phyloP scores from a whole-genome alignment of 1,140 invertebrate species.

The Drosophila quadrilineata region DNA sequence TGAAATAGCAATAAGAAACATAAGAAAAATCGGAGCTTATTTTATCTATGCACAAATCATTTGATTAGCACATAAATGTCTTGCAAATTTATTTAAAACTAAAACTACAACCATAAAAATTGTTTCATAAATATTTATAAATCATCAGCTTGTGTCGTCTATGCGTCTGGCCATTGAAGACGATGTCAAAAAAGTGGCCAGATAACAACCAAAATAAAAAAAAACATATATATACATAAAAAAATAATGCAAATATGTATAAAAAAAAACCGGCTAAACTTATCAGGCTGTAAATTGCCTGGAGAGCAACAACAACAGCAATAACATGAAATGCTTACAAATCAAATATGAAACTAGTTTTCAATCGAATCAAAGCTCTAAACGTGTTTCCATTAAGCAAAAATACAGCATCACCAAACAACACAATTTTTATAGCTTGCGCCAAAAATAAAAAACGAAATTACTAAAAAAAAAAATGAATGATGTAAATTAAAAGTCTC shows the following conservation, averaged over 20 bases:
- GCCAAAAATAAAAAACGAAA: constrained; percentile 6
- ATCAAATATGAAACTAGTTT: constrained; percentile 49
- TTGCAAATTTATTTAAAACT: constrained; percentile 16
- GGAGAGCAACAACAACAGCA: constrained; percentile 24
- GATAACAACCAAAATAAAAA: neutral
- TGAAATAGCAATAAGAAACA: constrained; percentile 8
- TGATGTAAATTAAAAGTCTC: constrained; percentile 57
- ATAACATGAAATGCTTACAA: constrained; percentile 24
- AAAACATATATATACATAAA: neutral
- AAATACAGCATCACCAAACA: constrained; percentile 32
- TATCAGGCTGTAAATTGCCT: constrained; percentile 52
- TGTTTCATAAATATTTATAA: constrained; percentile 67
- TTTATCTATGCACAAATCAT: constrained; percentile 46
- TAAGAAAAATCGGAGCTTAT: neutral
- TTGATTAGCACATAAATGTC: constrained; percentile 51
- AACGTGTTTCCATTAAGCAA: constrained; percentile 55
- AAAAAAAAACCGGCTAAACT: constrained; percentile 33
- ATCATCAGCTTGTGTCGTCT: constrained; percentile 27
- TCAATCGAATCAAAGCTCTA: constrained; percentile 28
- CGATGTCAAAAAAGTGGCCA: constrained; percentile 14
- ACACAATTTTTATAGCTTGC: constrained; percentile 16
- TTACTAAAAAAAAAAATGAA: constrained; percentile 31
- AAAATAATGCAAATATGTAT: too few relatives aligned
- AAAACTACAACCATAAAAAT: constrained; percentile 48
- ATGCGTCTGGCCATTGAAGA: constrained; percentile 23